Percentiles rank a stretch among this genome's conserved stretches.
These are phyloP conservation scores for Venusia cambrica DNA, from an alignment of 2,888 invertebrate genomes.

Conservation along the genomic window DNA sequence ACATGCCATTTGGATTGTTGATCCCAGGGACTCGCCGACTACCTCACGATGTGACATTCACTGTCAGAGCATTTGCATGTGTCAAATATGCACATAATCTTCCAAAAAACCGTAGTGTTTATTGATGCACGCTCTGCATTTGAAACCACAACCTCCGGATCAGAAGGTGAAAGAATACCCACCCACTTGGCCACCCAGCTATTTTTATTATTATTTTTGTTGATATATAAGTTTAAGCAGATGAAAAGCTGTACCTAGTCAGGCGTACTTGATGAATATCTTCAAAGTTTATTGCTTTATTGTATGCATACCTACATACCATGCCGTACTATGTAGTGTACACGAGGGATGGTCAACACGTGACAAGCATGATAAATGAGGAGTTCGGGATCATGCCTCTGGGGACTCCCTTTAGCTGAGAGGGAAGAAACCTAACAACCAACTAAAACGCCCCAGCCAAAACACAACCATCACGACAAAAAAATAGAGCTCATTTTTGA, in stretches of 20 bases:
- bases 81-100: too few species aligned
- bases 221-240: background rate
- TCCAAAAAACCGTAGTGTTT: too few species aligned
- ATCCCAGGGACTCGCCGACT: too few species aligned
- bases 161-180: too few species aligned
- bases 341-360: slow-evolving; percentile 77
- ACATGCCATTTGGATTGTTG: too few species aligned
- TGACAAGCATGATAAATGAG: slow-evolving; percentile 79
- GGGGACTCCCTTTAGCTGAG: slow-evolving; percentile 67
- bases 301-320: slow-evolving; percentile 40
- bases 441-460: slow-evolving; percentile 30
- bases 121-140: too few species aligned
- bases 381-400: slow-evolving; percentile 74
- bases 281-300: slow-evolving; percentile 37
- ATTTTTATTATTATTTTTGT: too few species aligned
- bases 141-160: too few species aligned
- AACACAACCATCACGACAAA: slow-evolving; percentile 36
- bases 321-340: slow-evolving; percentile 49
- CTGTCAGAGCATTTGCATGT: too few species aligned
- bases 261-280: slow-evolving; percentile 14
- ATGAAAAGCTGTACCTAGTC: background rate
- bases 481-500: slow-evolving; percentile 36
- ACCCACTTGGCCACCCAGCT: too few species aligned
- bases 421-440: slow-evolving; percentile 56
- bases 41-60: too few species aligned